These are phyloP conservation scores for Aphelocoma californica DNA, from an alignment of 2,797 vertebrate genomes.

Conservation along the genomic window DNA sequence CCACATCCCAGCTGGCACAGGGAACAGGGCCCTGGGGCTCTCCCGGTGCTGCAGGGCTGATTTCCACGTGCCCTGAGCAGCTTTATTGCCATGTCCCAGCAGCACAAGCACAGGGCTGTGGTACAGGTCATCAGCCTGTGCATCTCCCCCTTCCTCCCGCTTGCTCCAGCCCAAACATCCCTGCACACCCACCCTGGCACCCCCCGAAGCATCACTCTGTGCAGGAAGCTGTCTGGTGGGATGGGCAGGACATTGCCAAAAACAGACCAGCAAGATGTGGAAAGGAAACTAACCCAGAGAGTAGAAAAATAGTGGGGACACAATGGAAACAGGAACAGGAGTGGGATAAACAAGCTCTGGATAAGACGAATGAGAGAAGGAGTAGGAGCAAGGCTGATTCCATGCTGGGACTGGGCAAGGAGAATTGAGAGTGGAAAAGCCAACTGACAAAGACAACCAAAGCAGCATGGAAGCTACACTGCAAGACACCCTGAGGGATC, in stretches of 20 bases:
- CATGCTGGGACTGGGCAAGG: neutral
- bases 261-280: neutral
- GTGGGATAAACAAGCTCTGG: neutral
- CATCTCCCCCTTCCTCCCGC: neutral
- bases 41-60: neutral
- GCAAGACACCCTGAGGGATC: neutral
- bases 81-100: neutral
- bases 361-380: neutral
- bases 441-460: neutral
- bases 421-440: neutral
- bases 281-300: neutral
- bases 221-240: neutral
- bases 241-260: neutral
- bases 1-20: neutral
- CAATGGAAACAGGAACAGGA: neutral
- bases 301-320: neutral
- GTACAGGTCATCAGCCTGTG: neutral
- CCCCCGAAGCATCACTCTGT: fast-evolving
- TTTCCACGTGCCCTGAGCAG: neutral
- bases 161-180: neutral
- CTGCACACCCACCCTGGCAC: neutral
- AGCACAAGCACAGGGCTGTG: neutral
- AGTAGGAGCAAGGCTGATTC: neutral
- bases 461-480: neutral
- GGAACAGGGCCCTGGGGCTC: neutral